phyloP scores from a whole-genome alignment of 2,888 invertebrate genomes.

The Lutraria lutraria region DNA sequence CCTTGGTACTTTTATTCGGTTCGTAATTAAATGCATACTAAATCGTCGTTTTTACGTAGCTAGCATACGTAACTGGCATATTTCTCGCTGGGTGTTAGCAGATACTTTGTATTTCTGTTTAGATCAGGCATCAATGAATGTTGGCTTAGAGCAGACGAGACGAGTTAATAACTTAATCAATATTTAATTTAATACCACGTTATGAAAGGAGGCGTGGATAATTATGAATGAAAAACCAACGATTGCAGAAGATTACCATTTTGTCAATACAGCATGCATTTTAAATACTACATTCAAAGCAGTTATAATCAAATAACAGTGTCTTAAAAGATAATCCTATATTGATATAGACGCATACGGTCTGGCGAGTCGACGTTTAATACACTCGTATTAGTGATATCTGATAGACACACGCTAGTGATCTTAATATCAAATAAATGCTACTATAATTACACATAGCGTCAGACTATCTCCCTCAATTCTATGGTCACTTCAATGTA shows the following conservation, averaged over 20 bases:
- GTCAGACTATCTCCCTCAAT: neutral
- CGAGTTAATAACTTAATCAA: constrained; percentile 7
- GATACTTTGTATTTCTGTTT: neutral
- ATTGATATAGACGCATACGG: neutral
- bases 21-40: neutral
- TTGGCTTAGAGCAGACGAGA: neutral
- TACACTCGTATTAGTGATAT: neutral
- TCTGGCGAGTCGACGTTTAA: neutral
- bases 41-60: neutral
- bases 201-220: neutral
- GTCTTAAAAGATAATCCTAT: neutral
- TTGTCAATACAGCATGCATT: constrained; percentile 2
- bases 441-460: neutral
- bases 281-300: neutral
- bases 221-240: neutral
- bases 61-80: neutral
- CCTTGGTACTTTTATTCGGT: neutral
- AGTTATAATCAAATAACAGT: neutral
- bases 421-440: constrained; percentile 2
- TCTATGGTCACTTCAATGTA: neutral
- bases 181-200: neutral
- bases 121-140: neutral
- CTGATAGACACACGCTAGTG: neutral
- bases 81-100: neutral
- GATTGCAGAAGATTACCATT: neutral